Evolutionary conservation across 2,113 vertebrate species (phyloP).

Genomic region (Albula glossodonta): DNA sequence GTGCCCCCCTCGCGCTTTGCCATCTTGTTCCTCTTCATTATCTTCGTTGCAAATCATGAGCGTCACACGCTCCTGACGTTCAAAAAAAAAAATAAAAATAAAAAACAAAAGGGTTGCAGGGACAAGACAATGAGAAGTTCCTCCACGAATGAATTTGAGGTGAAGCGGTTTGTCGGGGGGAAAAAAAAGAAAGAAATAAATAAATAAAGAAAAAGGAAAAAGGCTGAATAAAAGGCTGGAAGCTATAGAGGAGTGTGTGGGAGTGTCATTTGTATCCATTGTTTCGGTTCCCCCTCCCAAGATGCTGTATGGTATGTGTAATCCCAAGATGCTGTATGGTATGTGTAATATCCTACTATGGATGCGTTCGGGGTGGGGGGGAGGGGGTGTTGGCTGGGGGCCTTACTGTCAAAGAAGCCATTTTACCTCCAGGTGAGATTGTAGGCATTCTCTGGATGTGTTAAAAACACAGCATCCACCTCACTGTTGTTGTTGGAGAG

Average conservation of each 20-base stretch:
- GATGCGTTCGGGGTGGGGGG: too few species aligned
- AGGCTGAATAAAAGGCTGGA: neutral
- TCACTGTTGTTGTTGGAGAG: neutral
- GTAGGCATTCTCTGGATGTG: neutral
- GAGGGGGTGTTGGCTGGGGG: too few species aligned
- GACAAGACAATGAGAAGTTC: neutral
- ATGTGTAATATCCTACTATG: neutral
- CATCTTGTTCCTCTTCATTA: constrained; percentile 21
- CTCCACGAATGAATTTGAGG: too few species aligned
- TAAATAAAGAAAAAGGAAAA: neutral
- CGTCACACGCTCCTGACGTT: neutral
- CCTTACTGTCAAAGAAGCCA: neutral
- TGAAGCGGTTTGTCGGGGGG: neutral
- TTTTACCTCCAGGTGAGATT: neutral
- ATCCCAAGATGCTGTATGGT: neutral
- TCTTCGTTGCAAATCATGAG: constrained; percentile 15
- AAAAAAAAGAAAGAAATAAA: too few species aligned
- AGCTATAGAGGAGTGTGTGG: neutral
- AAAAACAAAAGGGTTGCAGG: neutral
- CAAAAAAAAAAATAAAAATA: too few species aligned
- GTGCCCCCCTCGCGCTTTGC: constrained; percentile 14
- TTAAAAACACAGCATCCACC: neutral
- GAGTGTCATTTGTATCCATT: neutral
- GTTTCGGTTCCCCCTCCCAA: too few species aligned
- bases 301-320: neutral